A percentile compares a stretch with the other conserved stretches of the same genome.
phyloP scores from a whole-genome alignment of 1,140 invertebrate genomes.

The Trichogramma pretiosum region DNA sequence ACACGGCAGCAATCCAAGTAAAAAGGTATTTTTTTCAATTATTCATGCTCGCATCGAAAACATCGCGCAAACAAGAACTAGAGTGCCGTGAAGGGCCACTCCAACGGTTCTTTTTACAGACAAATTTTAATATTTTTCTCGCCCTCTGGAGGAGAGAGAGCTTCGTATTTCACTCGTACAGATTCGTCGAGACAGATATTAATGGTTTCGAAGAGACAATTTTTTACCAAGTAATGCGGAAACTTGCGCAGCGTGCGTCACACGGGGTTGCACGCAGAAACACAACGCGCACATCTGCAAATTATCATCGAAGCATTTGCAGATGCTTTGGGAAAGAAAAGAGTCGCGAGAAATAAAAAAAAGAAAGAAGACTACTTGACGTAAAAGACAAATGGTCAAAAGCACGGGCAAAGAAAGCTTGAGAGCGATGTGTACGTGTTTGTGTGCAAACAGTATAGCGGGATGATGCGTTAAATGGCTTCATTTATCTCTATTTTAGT shows the following conservation, averaged over 20 bases:
- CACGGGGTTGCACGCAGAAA: background rate
- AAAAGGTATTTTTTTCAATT: too few species aligned
- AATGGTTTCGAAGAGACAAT: conserved; percentile 7
- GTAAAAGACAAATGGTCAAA: too few species aligned
- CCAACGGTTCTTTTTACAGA: background rate
- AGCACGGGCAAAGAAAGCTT: conserved; percentile 6
- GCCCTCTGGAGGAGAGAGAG: too few species aligned
- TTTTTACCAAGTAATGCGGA: conserved; percentile 8
- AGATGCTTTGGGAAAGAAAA: conserved; percentile 4
- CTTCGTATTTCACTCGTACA: too few species aligned
- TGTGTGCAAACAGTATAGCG: background rate
- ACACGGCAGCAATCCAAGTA: too few species aligned
- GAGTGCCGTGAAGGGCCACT: too few species aligned
- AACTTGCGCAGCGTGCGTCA: background rate
- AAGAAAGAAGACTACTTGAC: too few species aligned
- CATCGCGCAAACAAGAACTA: too few species aligned
- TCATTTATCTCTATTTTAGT: conserved; percentile 10
- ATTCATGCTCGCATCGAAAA: too few species aligned
- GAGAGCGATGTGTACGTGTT: background rate
- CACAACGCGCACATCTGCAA: conserved; percentile 1
- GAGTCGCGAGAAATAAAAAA: too few species aligned
- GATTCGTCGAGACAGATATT: conserved; percentile 8
- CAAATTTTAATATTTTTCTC: conserved; percentile 11
- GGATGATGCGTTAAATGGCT: conserved; percentile 6
- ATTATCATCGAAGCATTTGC: conserved; percentile 6